Percentiles rank a stretch among this genome's conserved stretches.
phyloP scores from a whole-genome alignment of 2,797 vertebrate genomes.

The Zenarchopterus dispar region DNA sequence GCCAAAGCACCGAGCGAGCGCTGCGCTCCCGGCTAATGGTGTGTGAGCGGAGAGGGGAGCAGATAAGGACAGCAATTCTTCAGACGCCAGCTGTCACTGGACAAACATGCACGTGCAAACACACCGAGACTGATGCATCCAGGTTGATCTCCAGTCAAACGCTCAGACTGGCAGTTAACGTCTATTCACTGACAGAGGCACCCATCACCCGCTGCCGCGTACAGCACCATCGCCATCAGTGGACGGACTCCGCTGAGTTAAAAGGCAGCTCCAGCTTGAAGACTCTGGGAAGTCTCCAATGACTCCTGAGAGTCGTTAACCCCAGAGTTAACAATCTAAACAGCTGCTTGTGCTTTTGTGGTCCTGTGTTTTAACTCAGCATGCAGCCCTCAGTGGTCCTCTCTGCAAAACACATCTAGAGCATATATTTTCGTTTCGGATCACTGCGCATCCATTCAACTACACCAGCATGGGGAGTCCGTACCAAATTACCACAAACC shows the following conservation, averaged over 20 bases:
- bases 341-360: constrained; percentile 73
- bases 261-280: constrained; percentile 62
- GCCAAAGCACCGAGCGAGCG: constrained; percentile 54
- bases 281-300: constrained; percentile 57
- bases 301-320: constrained; percentile 74
- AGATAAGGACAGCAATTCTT: constrained; percentile 67
- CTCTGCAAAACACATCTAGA: constrained; percentile 76
- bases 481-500: constrained; percentile 73
- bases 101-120: constrained; percentile 10
- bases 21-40: constrained; percentile 68
- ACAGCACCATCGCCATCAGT: constrained; percentile 47
- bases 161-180: constrained; percentile 55
- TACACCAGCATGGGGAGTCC: constrained; percentile 78
- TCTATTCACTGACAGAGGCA: constrained; percentile 59
- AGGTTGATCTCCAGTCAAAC: constrained; percentile 71
- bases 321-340: constrained; percentile 73
- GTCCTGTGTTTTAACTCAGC: constrained; percentile 75
- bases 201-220: constrained; percentile 65
- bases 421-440: constrained; percentile 77
- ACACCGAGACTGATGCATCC: constrained; percentile 58
- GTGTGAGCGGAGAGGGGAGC: constrained; percentile 64
- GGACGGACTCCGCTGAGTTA: constrained; percentile 62
- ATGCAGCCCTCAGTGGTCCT: constrained; percentile 67
- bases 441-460: constrained; percentile 63
- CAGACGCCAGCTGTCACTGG: constrained; percentile 38